Evolutionary conservation across 2,113 vertebrate genomes (phyloP).

Genomic region (Lepus americanus): DNA sequence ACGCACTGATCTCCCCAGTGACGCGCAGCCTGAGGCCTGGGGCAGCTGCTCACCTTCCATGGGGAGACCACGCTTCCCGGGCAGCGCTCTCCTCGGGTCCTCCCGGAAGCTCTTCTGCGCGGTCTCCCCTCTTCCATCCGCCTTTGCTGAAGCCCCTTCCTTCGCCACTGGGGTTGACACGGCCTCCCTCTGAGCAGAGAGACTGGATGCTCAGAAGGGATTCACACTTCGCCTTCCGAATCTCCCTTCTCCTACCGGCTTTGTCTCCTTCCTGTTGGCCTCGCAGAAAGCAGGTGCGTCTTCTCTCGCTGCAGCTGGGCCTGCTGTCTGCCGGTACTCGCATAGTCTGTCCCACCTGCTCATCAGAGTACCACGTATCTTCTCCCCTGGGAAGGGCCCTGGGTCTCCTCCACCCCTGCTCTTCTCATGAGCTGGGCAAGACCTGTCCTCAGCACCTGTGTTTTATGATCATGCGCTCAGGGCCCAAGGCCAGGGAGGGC

Average conservation of each 20-base stretch:
- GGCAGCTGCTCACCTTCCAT: neutral
- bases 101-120: neutral
- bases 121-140: neutral
- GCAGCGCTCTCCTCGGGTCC: neutral
- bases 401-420: rapidly evolving
- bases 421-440: neutral
- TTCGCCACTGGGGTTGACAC: neutral
- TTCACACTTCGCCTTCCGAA: neutral
- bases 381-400: neutral
- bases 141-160: neutral
- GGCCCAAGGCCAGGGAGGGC: neutral
- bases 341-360: neutral
- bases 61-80: neutral
- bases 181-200: neutral
- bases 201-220: neutral
- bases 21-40: neutral
- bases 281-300: neutral
- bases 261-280: neutral
- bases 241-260: neutral
- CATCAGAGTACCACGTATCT: neutral
- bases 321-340: neutral
- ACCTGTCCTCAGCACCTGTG: neutral
- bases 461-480: neutral
- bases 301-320: neutral
- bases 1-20: neutral